Evolutionary conservation across 2,797 vertebrate species (phyloP), one percentile per base, ranked within the genome.

Genomic region (Pygocentrus nattereri): DNA sequence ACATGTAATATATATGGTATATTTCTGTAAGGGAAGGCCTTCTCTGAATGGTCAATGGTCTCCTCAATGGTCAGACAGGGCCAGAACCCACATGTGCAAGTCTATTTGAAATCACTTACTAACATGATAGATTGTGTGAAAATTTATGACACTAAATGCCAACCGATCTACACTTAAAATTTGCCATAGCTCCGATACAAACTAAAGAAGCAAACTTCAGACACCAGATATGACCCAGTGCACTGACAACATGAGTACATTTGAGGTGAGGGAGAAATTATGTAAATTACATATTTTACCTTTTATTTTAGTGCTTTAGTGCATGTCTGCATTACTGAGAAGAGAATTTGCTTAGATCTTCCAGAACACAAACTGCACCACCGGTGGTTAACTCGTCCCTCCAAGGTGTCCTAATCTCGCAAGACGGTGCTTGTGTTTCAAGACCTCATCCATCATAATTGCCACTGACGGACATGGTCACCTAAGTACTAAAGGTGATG

Each of bases 361-460:
- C 34, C 34, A 34, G 34, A 34, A 6, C 34, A 34, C 34, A 34
- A 34, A 34, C 34, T 6, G 34, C 6, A 34, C 3, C 34, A 34
- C 34, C 34, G 34, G 2, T 34, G 34, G 41, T 44, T 44, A 44
- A 0, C 41, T 11, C 41, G 41, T 44, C 41, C 79, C 72, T 74
- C 71, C 49, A 31, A n/a, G 52, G 50, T 31, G 41, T 34, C 41
- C 23, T 52, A 72, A 75, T 67, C 58, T 82, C 25, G 2, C 65
- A 85, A 21, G 75, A 67, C 15, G 54, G 64, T 65, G 67, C 70
- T 70, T 73, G 61, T 83, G 71, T 79, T 79, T 81, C 41, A 78
- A 65, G 52, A 54, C 56, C 64, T 47, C 79, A 79, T 86, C 54
- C 52, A 34, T 86, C 76, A 82, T 30, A 68, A 44, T 72, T 81